Evolutionary conservation across 2,797 vertebrate species (phyloP).

Genomic region (Acipenser transmontanus): DNA sequence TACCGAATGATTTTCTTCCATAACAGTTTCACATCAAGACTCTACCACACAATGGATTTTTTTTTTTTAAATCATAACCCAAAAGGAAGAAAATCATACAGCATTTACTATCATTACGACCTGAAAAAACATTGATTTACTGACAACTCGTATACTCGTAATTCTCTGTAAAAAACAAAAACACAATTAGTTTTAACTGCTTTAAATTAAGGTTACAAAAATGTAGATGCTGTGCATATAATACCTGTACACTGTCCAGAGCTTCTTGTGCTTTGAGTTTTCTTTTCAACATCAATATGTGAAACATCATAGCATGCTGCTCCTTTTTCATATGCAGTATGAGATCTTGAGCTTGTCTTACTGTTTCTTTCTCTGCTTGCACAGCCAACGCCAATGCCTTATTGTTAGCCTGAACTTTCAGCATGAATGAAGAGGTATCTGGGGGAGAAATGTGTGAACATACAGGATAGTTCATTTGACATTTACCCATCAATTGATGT

Average conservation of each 20-base stretch:
- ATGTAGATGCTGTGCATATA: not conserved
- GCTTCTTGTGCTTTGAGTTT: conserved; percentile 50
- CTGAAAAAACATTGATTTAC: too few species aligned
- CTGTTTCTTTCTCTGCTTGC: conserved; percentile 77
- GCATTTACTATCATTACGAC: too few species aligned
- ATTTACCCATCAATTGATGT: too few species aligned
- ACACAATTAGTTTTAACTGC: not conserved
- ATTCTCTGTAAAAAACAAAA: not conserved
- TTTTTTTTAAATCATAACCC: too few species aligned
- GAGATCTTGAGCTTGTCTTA: conserved; percentile 64
- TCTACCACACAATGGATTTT: too few species aligned
- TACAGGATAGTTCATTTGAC: too few species aligned
- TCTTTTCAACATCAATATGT: conserved; percentile 67
- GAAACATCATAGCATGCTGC: conserved; percentile 67
- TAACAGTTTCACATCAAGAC: too few species aligned
- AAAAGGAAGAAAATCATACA: too few species aligned
- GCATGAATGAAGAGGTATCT: conserved; percentile 34
- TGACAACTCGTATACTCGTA: not conserved
- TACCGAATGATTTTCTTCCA: too few species aligned
- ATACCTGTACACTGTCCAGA: conserved; percentile 44
- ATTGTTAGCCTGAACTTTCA: conserved; percentile 83
- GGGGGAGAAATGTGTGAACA: too few species aligned
- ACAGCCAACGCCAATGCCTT: conserved; percentile 75
- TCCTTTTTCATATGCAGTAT: conserved; percentile 77
- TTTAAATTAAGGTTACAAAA: not conserved